phyloP scores from a whole-genome alignment of 2,797 vertebrate species.

The Macropodus opercularis region DNA sequence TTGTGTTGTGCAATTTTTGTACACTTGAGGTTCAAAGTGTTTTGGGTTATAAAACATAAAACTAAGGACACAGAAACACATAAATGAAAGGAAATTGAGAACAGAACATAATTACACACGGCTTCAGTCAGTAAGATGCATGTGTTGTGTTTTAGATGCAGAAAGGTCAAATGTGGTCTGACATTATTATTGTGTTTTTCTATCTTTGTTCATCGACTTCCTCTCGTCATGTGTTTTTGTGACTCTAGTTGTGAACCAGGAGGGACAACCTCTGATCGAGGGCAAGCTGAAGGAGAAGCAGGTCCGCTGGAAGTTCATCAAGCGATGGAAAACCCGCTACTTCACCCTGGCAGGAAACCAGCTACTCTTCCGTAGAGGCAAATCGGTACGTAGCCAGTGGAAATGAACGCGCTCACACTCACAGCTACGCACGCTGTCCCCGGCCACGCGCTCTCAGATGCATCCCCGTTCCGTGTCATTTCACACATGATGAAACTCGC shows the following conservation, averaged over 20 bases:
- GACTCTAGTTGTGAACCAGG: conserved; percentile 88
- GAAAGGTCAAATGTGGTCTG: background rate
- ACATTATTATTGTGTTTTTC: background rate
- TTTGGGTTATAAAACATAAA: conserved; percentile 13
- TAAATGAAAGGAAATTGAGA: conserved; percentile 1
- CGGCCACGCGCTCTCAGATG: conserved; percentile 16
- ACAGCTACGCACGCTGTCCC: background rate
- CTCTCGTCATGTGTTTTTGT: conserved; percentile 1
- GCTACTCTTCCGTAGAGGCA: conserved; percentile 92
- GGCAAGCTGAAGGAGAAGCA: conserved; percentile 98
- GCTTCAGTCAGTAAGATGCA: background rate
- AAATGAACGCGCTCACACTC: background rate
- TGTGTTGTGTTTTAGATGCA: background rate
- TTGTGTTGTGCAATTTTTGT: conserved; percentile 2
- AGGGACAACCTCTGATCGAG: conserved; percentile 95
- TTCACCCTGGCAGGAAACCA: conserved; percentile 97
- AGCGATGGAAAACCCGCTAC: conserved; percentile 96
- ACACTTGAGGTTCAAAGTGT: background rate
- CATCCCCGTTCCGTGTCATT: conserved; percentile 27
- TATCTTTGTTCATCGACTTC: background rate
- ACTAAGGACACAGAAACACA: background rate
- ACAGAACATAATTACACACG: background rate
- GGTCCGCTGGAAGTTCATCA: conserved; percentile 97
- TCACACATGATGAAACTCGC: conserved; percentile 50
- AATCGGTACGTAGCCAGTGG: conserved; percentile 86